Conservation (phyloP, 2,797 vertebrate species). For the Enteromius afrohamiltoni region DNA sequence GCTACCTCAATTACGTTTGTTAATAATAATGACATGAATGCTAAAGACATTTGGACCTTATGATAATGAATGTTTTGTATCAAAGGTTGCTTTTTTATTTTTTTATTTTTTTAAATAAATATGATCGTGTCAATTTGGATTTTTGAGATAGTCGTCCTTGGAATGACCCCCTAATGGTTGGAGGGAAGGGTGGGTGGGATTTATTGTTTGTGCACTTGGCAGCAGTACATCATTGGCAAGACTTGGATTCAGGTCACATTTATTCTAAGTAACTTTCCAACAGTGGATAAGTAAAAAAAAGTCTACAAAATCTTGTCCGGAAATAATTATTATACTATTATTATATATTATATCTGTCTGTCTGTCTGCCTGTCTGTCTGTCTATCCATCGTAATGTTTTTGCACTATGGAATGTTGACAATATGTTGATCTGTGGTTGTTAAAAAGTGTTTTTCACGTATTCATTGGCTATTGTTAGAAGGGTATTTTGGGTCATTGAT, state of each 20-base stretch:
- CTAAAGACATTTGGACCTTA: not conserved
- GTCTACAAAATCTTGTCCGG: not conserved
- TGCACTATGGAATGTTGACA: not conserved
- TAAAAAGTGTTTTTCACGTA: not conserved
- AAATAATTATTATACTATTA: not conserved
- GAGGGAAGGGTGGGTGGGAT: slow-evolving; percentile 21
- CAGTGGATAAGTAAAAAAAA: not conserved
- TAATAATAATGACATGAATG: not conserved
- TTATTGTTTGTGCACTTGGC: slow-evolving; percentile 12
- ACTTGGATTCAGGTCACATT: slow-evolving; percentile 24
- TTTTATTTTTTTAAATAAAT: not conserved
- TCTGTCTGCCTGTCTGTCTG: not conserved
- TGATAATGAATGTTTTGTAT: not conserved
- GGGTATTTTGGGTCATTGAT: not conserved
- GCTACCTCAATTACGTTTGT: not conserved
- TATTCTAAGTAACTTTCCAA: slow-evolving; percentile 15
- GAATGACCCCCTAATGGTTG: slow-evolving; percentile 30
- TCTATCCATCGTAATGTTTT: not conserved
- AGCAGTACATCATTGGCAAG: slow-evolving; percentile 23
- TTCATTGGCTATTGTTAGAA: not conserved
- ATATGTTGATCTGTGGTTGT: not conserved
- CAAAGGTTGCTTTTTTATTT: not conserved
- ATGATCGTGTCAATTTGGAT: not conserved
- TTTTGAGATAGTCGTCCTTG: slow-evolving; percentile 36
- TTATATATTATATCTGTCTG: not conserved